Evolutionary conservation across 2,797 vertebrate species (phyloP).

Genomic region (Sphenopsis melanotis): DNA sequence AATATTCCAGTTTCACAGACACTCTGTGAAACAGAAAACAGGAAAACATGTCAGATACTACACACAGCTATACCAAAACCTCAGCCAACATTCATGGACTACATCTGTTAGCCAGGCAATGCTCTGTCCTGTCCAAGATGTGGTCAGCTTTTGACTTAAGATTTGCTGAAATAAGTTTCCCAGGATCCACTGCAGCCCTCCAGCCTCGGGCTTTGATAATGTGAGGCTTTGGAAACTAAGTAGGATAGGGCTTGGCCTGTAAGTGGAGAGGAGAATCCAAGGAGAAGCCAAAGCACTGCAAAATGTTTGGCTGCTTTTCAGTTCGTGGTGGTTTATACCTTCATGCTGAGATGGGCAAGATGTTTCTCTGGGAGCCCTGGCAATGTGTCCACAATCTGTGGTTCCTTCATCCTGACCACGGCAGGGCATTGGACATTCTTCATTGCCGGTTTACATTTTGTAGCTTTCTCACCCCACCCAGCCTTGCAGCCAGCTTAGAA

Average conservation of each 20-base stretch:
- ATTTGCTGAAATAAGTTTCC: slow-evolving; percentile 12
- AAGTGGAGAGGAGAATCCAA: neutral
- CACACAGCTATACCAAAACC: slow-evolving; percentile 30
- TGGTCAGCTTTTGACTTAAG: neutral
- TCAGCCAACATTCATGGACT: neutral
- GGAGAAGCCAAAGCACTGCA: neutral
- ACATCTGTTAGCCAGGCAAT: slow-evolving; percentile 35
- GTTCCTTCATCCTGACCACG: neutral
- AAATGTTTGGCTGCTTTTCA: neutral
- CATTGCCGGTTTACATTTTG: neutral
- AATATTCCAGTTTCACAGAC: neutral
- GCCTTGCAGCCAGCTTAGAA: neutral
- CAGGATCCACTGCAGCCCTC: neutral
- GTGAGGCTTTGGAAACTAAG: neutral
- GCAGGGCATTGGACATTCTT: neutral
- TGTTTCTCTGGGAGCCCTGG: neutral
- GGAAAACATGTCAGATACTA: slow-evolving; percentile 5
- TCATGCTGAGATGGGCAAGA: slow-evolving; percentile 21
- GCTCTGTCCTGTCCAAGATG: neutral
- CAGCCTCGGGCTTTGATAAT: slow-evolving; percentile 13
- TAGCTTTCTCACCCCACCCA: neutral
- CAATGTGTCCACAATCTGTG: neutral
- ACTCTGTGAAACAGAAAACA: slow-evolving; percentile 2
- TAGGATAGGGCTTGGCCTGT: neutral
- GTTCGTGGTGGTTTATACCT: neutral